These are phyloP conservation scores for Eulemur rubriventer DNA, from an alignment of 2,797 vertebrate genomes.

Conservation along the genomic window DNA sequence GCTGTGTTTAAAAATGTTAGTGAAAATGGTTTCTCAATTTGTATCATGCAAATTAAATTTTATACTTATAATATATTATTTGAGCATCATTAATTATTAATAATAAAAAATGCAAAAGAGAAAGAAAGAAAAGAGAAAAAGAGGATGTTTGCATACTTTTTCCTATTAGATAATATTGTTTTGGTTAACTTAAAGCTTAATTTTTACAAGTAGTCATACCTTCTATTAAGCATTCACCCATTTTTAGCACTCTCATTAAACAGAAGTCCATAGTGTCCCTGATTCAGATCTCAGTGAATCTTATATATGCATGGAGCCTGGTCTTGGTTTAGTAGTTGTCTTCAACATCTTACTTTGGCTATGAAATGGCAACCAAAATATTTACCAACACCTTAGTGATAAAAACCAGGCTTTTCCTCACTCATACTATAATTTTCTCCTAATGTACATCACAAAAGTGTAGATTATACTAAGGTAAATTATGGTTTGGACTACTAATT, in stretches of 20 bases:
- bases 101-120: neutral
- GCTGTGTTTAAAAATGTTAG: neutral
- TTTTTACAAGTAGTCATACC: neutral
- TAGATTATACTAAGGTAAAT: neutral
- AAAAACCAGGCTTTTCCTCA: neutral
- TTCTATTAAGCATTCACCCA: neutral
- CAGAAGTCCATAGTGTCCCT: neutral
- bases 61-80: neutral
- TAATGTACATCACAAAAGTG: constrained; percentile 8
- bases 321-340: neutral
- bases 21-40: neutral
- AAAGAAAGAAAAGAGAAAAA: neutral
- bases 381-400: neutral
- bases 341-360: neutral
- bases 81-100: neutral
- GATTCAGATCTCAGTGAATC: neutral
- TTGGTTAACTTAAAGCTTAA: neutral
- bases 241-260: constrained; percentile 3
- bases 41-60: neutral
- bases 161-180: neutral
- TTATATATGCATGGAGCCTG: neutral
- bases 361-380: constrained; percentile 26
- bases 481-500: neutral
- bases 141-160: neutral
- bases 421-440: neutral